phyloP scores from a whole-genome alignment of 2,113 vertebrate genomes.

The Mohoua ochrocephala region DNA sequence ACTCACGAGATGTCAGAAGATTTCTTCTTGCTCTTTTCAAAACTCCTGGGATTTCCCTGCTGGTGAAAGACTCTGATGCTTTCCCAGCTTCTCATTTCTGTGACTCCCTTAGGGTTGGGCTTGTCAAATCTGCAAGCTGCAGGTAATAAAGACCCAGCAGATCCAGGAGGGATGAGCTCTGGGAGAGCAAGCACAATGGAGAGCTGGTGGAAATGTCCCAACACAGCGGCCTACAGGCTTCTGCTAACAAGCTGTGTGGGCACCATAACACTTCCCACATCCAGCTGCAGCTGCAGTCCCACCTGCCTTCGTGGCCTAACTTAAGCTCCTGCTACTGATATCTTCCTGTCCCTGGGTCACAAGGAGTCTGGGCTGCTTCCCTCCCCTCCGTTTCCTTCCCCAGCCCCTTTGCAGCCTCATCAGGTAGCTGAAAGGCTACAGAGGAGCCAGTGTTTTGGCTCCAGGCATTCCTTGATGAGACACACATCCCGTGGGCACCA shows the following conservation, averaged over 20 bases:
- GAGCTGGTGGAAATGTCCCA: neutral
- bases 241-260: neutral
- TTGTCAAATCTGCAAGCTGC: neutral
- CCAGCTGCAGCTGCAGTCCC: neutral
- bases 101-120: neutral
- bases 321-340: neutral
- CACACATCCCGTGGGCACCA: neutral
- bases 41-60: neutral
- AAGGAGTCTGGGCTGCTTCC: neutral
- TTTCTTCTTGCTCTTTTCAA: neutral
- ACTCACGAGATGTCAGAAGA: neutral
- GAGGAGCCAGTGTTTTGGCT: neutral
- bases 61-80: neutral
- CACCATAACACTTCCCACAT: neutral
- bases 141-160: neutral
- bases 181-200: fast-evolving
- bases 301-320: neutral
- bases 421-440: neutral
- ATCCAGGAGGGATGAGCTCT: neutral
- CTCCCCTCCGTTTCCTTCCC: neutral
- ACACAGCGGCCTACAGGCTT: neutral
- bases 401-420: neutral
- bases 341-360: neutral
- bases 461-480: neutral
- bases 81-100: neutral